These are phyloP conservation scores for Trichosurus vulpecula DNA, from an alignment of 2,797 vertebrate genomes.

Conservation along the genomic window DNA sequence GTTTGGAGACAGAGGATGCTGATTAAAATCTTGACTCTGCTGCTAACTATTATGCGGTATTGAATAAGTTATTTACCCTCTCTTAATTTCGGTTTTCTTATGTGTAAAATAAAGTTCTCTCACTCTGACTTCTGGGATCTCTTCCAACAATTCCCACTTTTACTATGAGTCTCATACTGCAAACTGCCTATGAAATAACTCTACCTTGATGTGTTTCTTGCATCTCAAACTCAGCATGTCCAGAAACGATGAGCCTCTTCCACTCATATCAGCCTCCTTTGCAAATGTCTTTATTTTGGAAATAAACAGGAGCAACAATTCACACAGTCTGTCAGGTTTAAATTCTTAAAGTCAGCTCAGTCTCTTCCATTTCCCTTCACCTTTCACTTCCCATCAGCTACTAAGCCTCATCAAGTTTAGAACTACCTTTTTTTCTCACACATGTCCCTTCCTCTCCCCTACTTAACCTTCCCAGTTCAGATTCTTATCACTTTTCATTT, in stretches of 20 bases:
- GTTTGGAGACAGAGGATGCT: neutral
- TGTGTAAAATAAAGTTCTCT: neutral
- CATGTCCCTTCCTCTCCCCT: neutral
- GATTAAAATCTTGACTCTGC: neutral
- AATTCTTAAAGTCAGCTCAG: neutral
- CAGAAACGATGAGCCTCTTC: neutral
- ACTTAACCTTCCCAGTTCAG: neutral
- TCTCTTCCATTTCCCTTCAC: neutral
- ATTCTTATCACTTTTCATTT: neutral
- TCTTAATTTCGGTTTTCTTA: neutral
- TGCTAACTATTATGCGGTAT: neutral
- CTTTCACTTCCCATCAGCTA: neutral
- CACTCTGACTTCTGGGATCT: neutral
- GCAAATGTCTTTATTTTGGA: neutral
- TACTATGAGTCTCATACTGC: neutral
- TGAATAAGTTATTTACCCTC: neutral
- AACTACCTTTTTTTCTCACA: neutral
- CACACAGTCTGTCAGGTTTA: neutral
- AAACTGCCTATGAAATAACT: neutral
- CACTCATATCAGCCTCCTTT: neutral
- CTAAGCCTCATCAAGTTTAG: neutral
- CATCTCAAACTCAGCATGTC: neutral
- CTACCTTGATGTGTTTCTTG: neutral
- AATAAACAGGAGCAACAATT: neutral
- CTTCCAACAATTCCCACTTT: neutral